Base-by-base conservation (phyloP, 1,140 invertebrate species). In the Watersipora subatra region DNA sequence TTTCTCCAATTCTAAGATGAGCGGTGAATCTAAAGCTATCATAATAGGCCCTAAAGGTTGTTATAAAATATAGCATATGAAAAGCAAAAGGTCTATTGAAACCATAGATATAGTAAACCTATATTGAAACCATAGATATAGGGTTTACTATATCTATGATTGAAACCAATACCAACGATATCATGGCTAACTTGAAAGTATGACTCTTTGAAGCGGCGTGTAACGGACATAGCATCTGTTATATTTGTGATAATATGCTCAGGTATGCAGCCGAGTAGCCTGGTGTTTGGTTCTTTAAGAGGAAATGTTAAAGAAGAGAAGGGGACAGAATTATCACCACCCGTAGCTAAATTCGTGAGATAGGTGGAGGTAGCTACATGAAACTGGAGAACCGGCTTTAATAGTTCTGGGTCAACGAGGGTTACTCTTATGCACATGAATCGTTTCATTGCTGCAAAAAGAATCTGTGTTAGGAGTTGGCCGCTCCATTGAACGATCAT, bases 201-300 rank as follows among this genome's bases (percentile, higher is more conserved):
- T 28, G 73, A 69, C 66, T 75, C 73, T 67, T 82, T 84, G 78
- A 87, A 83, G 26, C 87, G 85, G 55, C 86, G 75, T 73, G 89
- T 67, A 75, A 92, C 87, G 66, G 86, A 85, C 66, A 94, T 83
- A 79, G 88, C 88, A 30, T 87, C 86, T 15, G 89, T 85, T 62
- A 92, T 84, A 79, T 94, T 94, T 76, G 93, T 91, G 27, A 93
- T 82, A n/a, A 94, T 78, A 73, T 91, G 89, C 82, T 95, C 92
- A 57, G 92, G 93, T 74, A 95, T 85, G 75, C 87, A 91, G 74
- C 86, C 86, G 72, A 80, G 76, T 3, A 71, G 68, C 2, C 67
- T 73, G 2, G 58, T 28, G 27, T 28, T 59, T 12, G 7, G 22
- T 12, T 84, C 81, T 22, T 85, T 75, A 19, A 91, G 73, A 25